A percentile compares a stretch with the other conserved stretches of the same genome.
These are phyloP conservation scores for Yponomeuta malinellus DNA, from an alignment of 2,888 invertebrate species.

Conservation along the genomic window DNA sequence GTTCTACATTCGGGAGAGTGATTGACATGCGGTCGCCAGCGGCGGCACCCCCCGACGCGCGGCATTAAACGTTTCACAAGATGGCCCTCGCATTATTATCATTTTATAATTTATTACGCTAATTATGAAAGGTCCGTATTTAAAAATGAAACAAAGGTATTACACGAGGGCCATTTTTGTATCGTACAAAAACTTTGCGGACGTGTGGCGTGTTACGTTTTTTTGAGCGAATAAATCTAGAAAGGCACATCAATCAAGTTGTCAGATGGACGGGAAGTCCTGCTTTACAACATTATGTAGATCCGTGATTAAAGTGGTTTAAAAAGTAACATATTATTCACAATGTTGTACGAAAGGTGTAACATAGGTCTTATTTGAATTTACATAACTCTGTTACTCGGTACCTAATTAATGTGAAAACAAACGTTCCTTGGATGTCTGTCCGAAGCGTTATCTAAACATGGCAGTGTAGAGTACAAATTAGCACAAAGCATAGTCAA, in stretches of 20 bases:
- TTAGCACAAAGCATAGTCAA: neutral
- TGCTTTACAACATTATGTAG: constrained; percentile 66
- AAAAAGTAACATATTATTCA: constrained; percentile 60
- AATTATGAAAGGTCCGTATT: constrained; percentile 70
- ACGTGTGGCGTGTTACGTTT: constrained; percentile 57
- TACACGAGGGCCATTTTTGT: constrained; percentile 55
- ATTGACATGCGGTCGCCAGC: constrained; percentile 71
- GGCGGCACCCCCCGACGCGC: constrained; percentile 57
- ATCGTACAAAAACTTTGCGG: constrained; percentile 55
- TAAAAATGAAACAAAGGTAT: constrained; percentile 72
- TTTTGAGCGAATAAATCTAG: constrained; percentile 70
- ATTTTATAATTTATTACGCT: constrained; percentile 76
- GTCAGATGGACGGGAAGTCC: constrained; percentile 68
- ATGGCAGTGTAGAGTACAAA: neutral
- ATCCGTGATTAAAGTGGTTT: constrained; percentile 67
- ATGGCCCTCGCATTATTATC: constrained; percentile 70
- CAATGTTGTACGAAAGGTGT: constrained; percentile 38
- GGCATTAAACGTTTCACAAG: constrained; percentile 67
- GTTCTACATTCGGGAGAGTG: constrained; percentile 71
- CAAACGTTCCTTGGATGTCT: neutral
- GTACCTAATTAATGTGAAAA: neutral
- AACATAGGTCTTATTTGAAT: constrained; percentile 28
- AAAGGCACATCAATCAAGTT: constrained; percentile 71
- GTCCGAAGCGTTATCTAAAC: neutral
- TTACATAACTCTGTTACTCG: constrained; percentile 44